A percentile compares a stretch with the other conserved stretches of the same genome.
Evolutionary conservation across 2,797 vertebrate species (phyloP).

Genomic region (Nyctibius grandis): DNA sequence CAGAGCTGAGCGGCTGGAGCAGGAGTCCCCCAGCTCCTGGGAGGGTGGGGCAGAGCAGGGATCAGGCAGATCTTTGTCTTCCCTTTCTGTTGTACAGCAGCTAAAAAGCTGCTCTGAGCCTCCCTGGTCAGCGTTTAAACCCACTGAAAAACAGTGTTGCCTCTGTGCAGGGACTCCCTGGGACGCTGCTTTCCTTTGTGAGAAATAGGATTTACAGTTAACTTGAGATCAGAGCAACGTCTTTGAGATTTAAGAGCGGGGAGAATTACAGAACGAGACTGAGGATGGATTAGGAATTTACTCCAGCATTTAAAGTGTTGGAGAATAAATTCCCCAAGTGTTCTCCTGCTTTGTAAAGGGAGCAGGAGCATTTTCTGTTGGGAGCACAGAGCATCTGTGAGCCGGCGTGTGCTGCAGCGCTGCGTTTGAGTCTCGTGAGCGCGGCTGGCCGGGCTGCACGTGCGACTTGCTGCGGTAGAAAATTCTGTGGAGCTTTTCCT

Average conservation of each 20-base stretch:
- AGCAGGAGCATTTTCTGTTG: background rate
- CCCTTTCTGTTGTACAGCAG: background rate
- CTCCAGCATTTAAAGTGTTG: background rate
- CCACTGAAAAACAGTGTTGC: background rate
- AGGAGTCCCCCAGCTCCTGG: background rate
- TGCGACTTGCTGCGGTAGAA: background rate
- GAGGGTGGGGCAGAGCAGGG: rapidly evolving
- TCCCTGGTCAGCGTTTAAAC: background rate
- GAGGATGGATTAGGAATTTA: background rate
- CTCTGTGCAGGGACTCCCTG: background rate
- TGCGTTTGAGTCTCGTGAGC: rapidly evolving
- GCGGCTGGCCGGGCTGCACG: background rate
- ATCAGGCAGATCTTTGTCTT: background rate
- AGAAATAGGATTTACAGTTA: background rate
- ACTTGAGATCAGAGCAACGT: background rate
- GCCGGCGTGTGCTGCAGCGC: background rate
- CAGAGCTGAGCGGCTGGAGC: background rate
- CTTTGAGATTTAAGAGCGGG: background rate
- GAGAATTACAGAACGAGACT: background rate
- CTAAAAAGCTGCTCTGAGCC: background rate
- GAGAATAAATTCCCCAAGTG: background rate
- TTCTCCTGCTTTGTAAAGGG: background rate
- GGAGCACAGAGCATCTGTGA: background rate
- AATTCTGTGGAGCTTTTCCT: background rate
- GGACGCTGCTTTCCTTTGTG: rapidly evolving